Evolutionary conservation across 1,140 invertebrate species (phyloP).

Genomic region (Hyphantria cunea): DNA sequence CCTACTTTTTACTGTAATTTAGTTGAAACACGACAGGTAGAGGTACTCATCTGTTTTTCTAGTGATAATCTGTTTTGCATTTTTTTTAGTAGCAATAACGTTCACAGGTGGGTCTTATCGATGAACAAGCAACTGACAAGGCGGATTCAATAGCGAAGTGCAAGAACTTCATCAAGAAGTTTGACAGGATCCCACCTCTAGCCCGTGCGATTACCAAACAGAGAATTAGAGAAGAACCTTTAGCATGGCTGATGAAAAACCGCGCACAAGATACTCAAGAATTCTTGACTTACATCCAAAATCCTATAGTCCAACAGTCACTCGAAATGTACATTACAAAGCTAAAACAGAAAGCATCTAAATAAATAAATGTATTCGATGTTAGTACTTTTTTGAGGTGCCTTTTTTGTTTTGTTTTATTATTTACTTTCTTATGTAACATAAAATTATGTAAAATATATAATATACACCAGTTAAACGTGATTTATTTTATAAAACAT

Average conservation of each 20-base stretch:
- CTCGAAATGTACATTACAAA: slow-evolving; percentile 87
- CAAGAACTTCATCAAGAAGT: slow-evolving; percentile 85
- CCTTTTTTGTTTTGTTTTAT: no score
- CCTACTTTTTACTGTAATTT: no score
- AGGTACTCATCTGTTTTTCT: no score
- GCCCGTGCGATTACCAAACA: slow-evolving; percentile 86
- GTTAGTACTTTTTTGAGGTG: no score
- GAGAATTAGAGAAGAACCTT: slow-evolving; percentile 80
- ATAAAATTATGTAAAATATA: no score
- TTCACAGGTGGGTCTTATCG: slow-evolving; percentile 87
- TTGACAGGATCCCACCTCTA: slow-evolving; percentile 83
- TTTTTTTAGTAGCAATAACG: no score
- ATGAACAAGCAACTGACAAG: slow-evolving; percentile 88
- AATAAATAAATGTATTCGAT: no score
- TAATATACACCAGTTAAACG: no score
- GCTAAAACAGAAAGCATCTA: slow-evolving; percentile 84
- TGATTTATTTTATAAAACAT: no score
- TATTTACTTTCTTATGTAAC: no score
- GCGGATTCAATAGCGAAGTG: slow-evolving; percentile 86
- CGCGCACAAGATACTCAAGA: slow-evolving; percentile 83
- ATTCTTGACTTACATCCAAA: slow-evolving; percentile 83
- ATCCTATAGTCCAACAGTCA: slow-evolving; percentile 86
- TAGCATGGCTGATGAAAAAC: slow-evolving; percentile 83
- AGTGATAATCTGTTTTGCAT: no score
- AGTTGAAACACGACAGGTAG: no score